Conservation (phyloP, 1,140 invertebrate genomes). For the Goniozus legneri region DNA sequence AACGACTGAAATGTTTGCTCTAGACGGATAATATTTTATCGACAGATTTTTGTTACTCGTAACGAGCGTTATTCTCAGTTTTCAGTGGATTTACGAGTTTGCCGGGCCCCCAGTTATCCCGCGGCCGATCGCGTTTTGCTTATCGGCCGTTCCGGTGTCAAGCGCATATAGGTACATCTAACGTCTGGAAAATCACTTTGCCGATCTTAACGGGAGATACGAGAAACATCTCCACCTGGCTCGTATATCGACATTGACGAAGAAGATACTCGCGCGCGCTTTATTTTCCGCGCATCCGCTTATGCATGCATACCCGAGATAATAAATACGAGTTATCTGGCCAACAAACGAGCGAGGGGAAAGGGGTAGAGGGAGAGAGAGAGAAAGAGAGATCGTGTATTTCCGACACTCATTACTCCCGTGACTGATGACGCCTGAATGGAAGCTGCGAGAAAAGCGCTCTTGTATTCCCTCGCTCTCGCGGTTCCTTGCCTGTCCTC, state of each 20-base stretch:
- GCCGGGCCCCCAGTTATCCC: too few species aligned
- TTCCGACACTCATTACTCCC: constrained; percentile 46
- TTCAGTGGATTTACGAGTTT: too few species aligned
- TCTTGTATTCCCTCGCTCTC: constrained; percentile 19
- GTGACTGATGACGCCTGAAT: constrained; percentile 48
- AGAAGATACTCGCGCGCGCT: constrained; percentile 8
- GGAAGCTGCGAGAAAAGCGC: constrained; percentile 40
- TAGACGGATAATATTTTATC: neutral
- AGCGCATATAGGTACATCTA: constrained; percentile 23
- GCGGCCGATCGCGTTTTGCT: too few species aligned
- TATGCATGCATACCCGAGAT: constrained; percentile 27
- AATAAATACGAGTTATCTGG: constrained; percentile 34
- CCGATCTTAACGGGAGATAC: constrained; percentile 30
- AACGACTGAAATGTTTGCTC: too few species aligned
- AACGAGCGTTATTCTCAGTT: too few species aligned
- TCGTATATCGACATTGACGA: neutral
- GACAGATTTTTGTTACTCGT: neutral
- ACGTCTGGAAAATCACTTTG: constrained; percentile 31
- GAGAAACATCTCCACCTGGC: constrained; percentile 18
- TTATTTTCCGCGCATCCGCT: constrained; percentile 31
- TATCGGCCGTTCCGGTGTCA: constrained; percentile 19
- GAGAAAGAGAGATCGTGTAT: constrained; percentile 39
- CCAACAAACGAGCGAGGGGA: constrained; percentile 9
- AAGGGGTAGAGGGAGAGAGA: neutral
- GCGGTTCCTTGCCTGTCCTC: neutral